Evolutionary conservation across 2,797 vertebrate genomes (phyloP).

Genomic region (Coluber constrictor): DNA sequence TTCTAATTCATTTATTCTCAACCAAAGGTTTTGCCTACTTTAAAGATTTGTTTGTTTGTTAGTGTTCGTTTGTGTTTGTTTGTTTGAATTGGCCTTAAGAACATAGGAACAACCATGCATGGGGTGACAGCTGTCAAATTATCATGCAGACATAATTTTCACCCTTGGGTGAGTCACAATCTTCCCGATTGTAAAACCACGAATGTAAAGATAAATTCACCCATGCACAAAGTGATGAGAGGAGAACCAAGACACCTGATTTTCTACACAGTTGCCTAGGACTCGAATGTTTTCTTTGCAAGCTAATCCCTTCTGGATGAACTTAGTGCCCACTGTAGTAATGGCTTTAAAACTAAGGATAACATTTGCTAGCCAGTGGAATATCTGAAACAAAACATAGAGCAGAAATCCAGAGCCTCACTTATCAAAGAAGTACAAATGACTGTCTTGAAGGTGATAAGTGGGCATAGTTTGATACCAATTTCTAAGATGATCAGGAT

Average conservation of each 20-base stretch:
- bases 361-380: neutral
- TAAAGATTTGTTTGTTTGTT: neutral
- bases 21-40: conserved; percentile 13
- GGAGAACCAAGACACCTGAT: neutral
- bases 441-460: neutral
- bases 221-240: neutral
- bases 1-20: neutral
- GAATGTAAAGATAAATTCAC: neutral
- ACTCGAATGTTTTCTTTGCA: neutral
- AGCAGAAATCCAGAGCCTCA: neutral
- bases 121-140: conserved; percentile 34
- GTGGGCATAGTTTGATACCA: neutral
- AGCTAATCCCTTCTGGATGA: neutral
- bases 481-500: neutral
- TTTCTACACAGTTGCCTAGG: neutral
- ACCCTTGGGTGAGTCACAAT: conserved; percentile 13
- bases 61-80: no score
- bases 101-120: conserved; percentile 25
- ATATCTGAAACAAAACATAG: neutral
- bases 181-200: conserved; percentile 33
- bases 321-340: neutral
- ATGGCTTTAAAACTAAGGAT: neutral
- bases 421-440: neutral
- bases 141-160: conserved; percentile 5
- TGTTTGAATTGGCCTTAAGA: conserved; percentile 24